Evolutionary conservation across 2,113 vertebrate genomes (phyloP).

Genomic region (Spea multiplicata): DNA sequence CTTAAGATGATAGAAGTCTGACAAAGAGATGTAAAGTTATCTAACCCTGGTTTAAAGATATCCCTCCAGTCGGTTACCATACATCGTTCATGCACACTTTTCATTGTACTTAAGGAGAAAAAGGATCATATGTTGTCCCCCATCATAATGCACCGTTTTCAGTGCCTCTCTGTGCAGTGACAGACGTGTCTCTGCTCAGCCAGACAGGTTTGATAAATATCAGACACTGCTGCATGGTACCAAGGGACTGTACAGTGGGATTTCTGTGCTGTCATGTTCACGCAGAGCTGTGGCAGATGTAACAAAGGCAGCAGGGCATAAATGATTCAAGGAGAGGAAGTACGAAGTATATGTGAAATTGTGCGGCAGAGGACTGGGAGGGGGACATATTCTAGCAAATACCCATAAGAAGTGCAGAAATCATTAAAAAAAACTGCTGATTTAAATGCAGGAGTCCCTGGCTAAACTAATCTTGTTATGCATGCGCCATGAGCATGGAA

Average conservation of each 20-base stretch:
- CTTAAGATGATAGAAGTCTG: too few relatives aligned
- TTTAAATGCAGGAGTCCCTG: constrained; percentile 26
- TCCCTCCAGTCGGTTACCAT: too few relatives aligned
- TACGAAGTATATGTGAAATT: neutral
- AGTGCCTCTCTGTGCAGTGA: neutral
- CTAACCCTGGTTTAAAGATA: too few relatives aligned
- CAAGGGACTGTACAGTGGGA: constrained; percentile 18
- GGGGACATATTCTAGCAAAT: constrained; percentile 24
- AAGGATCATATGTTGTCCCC: constrained; percentile 10
- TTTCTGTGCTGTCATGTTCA: constrained; percentile 24
- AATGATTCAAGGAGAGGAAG: constrained; percentile 32
- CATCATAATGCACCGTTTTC: neutral
- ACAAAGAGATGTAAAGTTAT: too few relatives aligned
- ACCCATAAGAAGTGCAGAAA: constrained; percentile 13
- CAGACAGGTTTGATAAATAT: constrained; percentile 27
- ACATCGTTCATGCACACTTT: too few relatives aligned
- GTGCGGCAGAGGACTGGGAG: neutral
- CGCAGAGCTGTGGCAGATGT: constrained; percentile 33
- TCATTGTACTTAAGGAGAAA: neutral
- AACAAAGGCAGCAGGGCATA: constrained; percentile 35
- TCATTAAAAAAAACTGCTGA: constrained; percentile 16
- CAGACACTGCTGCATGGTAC: constrained; percentile 24
- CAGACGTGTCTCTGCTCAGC: neutral
- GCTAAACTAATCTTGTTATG: constrained; percentile 30
- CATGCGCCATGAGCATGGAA: constrained; percentile 16